These are phyloP conservation scores for Tenodera sinensis DNA, from an alignment of 2,888 invertebrate genomes.

Conservation along the genomic window DNA sequence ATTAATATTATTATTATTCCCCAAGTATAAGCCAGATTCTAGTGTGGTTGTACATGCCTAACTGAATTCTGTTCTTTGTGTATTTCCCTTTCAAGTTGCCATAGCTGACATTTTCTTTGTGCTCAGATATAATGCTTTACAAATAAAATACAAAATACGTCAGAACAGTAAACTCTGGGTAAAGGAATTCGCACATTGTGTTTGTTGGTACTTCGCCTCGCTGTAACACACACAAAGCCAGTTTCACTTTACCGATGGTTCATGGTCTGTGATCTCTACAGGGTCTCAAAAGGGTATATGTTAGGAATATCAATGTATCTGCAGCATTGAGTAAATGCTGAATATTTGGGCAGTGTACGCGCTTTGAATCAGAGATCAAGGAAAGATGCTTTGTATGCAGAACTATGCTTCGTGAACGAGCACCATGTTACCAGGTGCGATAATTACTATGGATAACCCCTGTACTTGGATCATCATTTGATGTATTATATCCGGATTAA, in stretches of 20 bases:
- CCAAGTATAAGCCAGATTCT: too few relatives aligned
- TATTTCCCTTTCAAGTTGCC: too few relatives aligned
- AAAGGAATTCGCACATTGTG: background rate
- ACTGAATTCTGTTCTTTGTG: background rate
- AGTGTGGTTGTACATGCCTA: background rate
- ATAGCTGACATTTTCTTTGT: background rate
- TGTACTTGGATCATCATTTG: too few relatives aligned
- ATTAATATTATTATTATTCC: too few relatives aligned
- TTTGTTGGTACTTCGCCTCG: background rate
- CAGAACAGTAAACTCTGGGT: background rate
- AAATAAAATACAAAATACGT: background rate
- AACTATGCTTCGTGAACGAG: too few relatives aligned
- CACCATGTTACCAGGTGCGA: too few relatives aligned
- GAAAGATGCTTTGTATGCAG: background rate
- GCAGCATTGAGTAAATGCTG: background rate
- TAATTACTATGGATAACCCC: too few relatives aligned
- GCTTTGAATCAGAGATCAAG: background rate
- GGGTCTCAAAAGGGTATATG: background rate
- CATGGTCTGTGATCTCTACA: background rate
- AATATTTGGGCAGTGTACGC: background rate
- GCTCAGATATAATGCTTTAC: background rate
- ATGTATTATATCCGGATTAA: too few relatives aligned
- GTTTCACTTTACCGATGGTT: background rate
- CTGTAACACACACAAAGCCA: background rate
- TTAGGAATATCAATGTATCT: background rate